Conservation (phyloP, 2,888 invertebrate genomes). For the Neoitamus cyanurus region DNA sequence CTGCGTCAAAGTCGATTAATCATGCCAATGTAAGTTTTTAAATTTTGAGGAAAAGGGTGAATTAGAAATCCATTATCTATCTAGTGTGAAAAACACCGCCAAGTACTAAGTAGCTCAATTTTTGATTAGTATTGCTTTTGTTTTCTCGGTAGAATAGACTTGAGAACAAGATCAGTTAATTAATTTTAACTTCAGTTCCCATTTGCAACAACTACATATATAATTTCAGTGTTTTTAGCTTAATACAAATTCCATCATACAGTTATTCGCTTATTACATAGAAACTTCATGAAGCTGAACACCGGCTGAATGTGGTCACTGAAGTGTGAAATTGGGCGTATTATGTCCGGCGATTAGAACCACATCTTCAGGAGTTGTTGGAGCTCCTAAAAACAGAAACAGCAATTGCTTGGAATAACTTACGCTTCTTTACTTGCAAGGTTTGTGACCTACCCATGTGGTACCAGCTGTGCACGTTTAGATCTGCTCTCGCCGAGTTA, state of each 20-base stretch:
- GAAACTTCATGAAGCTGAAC: not conserved
- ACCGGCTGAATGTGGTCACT: not conserved
- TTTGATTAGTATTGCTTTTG: too few species aligned
- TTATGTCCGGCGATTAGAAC: not conserved
- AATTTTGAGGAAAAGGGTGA: not conserved
- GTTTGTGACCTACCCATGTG: constrained; percentile 59
- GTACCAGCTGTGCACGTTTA: constrained; percentile 64
- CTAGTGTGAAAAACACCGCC: too few species aligned
- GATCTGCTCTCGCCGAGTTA: constrained; percentile 74
- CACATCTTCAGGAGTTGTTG: constrained; percentile 4
- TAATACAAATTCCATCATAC: not conserved
- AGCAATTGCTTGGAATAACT: not conserved
- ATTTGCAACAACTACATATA: too few species aligned
- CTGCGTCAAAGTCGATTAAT: not conserved
- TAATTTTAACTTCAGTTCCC: not conserved
- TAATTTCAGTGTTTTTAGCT: too few species aligned
- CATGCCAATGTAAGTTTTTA: not conserved
- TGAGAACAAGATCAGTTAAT: too few species aligned
- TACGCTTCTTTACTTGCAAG: not conserved
- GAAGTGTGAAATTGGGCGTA: not conserved
- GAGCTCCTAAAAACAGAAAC: constrained; percentile 17
- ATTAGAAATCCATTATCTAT: too few species aligned
- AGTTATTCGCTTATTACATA: not conserved
- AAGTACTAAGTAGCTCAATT: too few species aligned
- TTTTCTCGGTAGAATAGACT: too few species aligned